Base-by-base conservation (phyloP, 1,140 invertebrate species). In the Rhopalosiphum padi region DNA sequence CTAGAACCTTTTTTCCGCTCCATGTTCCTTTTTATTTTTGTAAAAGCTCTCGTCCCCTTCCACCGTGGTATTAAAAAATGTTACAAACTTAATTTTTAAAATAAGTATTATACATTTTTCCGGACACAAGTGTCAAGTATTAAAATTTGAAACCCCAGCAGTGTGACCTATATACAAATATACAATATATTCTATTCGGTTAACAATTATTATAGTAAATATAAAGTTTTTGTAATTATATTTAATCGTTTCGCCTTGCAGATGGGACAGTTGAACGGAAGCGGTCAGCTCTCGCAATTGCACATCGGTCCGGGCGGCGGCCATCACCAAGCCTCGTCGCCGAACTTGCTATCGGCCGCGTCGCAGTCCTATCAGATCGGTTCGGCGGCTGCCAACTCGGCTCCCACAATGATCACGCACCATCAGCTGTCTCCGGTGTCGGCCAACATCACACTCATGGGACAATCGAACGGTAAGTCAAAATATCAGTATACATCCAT, bases 381-480 rank as follows among this genome's bases (percentile, higher is more conserved):
- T 51, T 93, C 94, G 11, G 94, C 94, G 83, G 93, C 94, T 22
- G 93, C 94, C 23, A 94, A 94, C 92, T 94, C 94, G 48, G 93
- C 94, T 25, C 93, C 94, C 8, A 88, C 94, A 7, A 94, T 94
- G 94, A 85, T 94, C 18, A 89, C 93, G 30, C 60, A 90, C 43
- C 94, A 94, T 92, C 94, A 94, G 41, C 55, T 94, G 83, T 94
- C 94, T 68, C 94, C 94, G 8, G 94, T 94, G 46, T 94, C 94
- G 22, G 94, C 94, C 46, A 94, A 94, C 60, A 86, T 94, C 37
- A 94, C 94, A 4, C 93, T 94, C 30, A 94, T 94, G 94, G 94
- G 94, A 85, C 93, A 94, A 43, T 93, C 94, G 4, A 94, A 94
- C 83, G 94, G 94, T 94, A 93, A 55, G 55, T 43, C n/a, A 77